Base-by-base conservation (phyloP, 2,113 vertebrate genomes). In the Bucco capensis region DNA sequence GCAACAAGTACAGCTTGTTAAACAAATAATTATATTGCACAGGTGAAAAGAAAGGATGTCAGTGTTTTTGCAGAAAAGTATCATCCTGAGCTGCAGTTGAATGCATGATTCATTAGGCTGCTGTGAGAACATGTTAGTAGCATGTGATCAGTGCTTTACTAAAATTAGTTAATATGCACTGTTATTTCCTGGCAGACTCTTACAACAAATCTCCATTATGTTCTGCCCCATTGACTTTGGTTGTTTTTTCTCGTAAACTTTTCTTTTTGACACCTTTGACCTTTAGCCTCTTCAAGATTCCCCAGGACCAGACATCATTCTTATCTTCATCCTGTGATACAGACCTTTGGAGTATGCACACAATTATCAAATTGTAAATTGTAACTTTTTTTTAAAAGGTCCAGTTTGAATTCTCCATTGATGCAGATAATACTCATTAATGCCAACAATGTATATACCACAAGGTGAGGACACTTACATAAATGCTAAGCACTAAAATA, bases 261-360 rank as follows among this genome's bases (percentile, higher is more conserved):
- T 98, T 98, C 98, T 97, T 98, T 98, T 96, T 97, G 76, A 97
- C 97, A 94, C 98, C 96, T 96, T 97, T 98, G 91, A 93, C 96
- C 91, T 98, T 98, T 97, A 99, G 97, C 94, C 97, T 98, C 98
- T 98, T 97, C 96, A 99, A 97, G 97, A 99, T 97, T 86, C 94
- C 95, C 92, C 96, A 97, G 79, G 98, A 92, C 97, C 98, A 99
- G 84, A 81, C 65, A 89, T 82, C 95, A 88, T 61, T 95, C 97
- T 96, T 98, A 93, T 97, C 88, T 91, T 98, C 98, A 94, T 77
- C 97, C 95, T 97, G 97, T 19, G 96, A 97, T 94, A 65, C 74
- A 94, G 97, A 98, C 94, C 98, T 98, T 98, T 94, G 97, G 96
- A 97, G 97, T 92, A 98, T 76, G 96, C 80, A 97, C 79, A 96